Percentiles rank a stretch among this genome's conserved stretches.
These are phyloP conservation scores for Campylomormyrus numenius DNA, from an alignment of 2,113 vertebrate genomes.

Conservation along the genomic window DNA sequence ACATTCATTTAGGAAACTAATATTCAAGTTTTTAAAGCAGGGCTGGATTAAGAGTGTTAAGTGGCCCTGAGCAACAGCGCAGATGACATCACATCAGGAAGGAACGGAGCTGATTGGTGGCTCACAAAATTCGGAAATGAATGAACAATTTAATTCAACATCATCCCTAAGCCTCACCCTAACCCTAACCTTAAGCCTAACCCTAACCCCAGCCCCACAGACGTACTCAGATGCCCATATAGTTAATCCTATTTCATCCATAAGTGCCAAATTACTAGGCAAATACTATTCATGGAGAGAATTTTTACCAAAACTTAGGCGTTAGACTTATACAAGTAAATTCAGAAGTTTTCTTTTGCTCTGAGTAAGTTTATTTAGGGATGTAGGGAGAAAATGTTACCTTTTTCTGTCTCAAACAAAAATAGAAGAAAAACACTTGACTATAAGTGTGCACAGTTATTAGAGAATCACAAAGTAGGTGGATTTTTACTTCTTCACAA, in stretches of 20 bases:
- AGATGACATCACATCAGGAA: neutral
- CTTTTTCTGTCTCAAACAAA: neutral
- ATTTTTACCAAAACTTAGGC: neutral
- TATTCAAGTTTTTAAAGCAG: neutral
- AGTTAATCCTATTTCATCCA: neutral
- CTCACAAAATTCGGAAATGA: neutral
- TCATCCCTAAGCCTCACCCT: too few species aligned
- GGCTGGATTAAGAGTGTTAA: neutral
- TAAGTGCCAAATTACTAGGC: neutral
- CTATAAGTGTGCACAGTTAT: too few species aligned
- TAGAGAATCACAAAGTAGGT: too few species aligned
- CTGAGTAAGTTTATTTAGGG: too few species aligned
- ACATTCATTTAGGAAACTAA: neutral
- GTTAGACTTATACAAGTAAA: neutral
- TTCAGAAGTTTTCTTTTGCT: neutral
- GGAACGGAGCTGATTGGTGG: neutral
- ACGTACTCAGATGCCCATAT: neutral
- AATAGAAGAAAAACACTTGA: neutral
- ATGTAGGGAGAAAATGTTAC: too few species aligned
- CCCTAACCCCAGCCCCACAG: neutral
- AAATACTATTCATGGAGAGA: neutral
- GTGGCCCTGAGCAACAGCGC: neutral
- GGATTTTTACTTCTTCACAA: neutral
- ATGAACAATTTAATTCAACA: neutral
- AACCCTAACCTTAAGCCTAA: too few species aligned